Evolutionary conservation across 64 coral and sea anemone genomes (phyloP), one percentile per base, ranked within the genome.

Genomic region (Stylophora pistillata): DNA sequence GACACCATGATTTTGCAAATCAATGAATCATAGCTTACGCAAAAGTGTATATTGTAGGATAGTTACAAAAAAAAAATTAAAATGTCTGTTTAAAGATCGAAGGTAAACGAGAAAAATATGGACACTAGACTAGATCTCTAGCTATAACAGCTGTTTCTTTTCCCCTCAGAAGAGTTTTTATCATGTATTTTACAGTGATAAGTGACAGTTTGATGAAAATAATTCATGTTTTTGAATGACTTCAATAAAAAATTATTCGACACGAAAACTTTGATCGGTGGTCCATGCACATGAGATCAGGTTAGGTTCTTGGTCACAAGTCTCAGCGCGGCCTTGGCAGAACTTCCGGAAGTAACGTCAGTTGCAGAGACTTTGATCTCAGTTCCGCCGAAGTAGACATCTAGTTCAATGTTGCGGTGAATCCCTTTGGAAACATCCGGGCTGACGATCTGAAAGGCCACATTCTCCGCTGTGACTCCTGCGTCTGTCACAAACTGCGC

Each of bases 301-400:
- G 84, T 58, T 20, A 86, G 37, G 18, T 55, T 86, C 84, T 91
- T 91, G 4, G 89, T 91, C 31, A 91, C 81, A 41, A 91, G 79
- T 77, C 89, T 91, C 56, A 91, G 41, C 12, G 89, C 69, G 18
- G 89, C 89, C 37, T 91, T 91, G 13, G 89, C 89, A 41, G 81
- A 91, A 82, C 58, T 91, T 21, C 89, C 89, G 58, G 89, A 91
- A 77, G 79, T 66, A 70, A 91, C 89, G 81, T 91, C 89, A 55
- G 82, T 91, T 0, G 89, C 89, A 26, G 69, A 77, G 37, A 91
- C 89, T 82, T 91, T 91, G 28, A 91, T 91, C 63, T 91, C 89
- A 56, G 89, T 91, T 86, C 89, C 89, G 15, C 89, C 89, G n/a
- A 91, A 91, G 41, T 91, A 91, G 15, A 91, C 81, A 37, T 86